Conservation (phyloP, 2,888 invertebrate species). For the Trissolcus brochymenae region DNA sequence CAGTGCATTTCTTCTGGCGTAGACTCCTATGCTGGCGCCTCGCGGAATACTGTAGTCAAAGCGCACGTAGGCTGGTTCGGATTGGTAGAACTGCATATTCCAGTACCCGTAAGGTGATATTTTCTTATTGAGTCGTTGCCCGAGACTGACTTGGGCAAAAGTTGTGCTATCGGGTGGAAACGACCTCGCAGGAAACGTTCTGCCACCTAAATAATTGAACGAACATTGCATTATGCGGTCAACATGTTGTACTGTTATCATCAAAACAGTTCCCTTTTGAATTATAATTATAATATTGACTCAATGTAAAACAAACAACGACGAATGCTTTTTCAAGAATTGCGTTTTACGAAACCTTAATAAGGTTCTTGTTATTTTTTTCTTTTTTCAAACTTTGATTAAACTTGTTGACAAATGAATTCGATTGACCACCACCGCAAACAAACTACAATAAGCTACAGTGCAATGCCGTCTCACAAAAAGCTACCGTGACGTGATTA, state of each 20-base stretch:
- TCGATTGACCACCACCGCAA: constrained; percentile 15
- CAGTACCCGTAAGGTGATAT: constrained; percentile 96
- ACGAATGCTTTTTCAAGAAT: too few relatives aligned
- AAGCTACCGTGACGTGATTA: constrained; percentile 35
- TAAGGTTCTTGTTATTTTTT: too few relatives aligned
- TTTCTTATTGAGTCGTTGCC: constrained; percentile 90
- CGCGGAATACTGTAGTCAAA: constrained; percentile 95
- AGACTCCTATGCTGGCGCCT: constrained; percentile 95
- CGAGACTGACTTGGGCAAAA: constrained; percentile 91
- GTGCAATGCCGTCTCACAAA: constrained; percentile 33
- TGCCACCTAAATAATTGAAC: constrained; percentile 81
- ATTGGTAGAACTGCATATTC: constrained; percentile 98
- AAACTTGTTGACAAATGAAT: neutral
- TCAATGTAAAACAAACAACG: too few relatives aligned
- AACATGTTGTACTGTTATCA: neutral
- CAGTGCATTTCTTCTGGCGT: constrained; percentile 93
- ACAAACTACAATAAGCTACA: constrained; percentile 33
- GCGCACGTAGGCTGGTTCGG: constrained; percentile 93
- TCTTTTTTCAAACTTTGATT: neutral
- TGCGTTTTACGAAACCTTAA: too few relatives aligned
- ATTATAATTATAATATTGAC: too few relatives aligned
- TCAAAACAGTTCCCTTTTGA: too few relatives aligned
- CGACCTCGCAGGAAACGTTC: constrained; percentile 92
- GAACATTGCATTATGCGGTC: constrained; percentile 21
- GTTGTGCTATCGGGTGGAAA: constrained; percentile 96